Evolutionary conservation across 2,113 vertebrate species (phyloP).

Genomic region (Cervus canadensis): DNA sequence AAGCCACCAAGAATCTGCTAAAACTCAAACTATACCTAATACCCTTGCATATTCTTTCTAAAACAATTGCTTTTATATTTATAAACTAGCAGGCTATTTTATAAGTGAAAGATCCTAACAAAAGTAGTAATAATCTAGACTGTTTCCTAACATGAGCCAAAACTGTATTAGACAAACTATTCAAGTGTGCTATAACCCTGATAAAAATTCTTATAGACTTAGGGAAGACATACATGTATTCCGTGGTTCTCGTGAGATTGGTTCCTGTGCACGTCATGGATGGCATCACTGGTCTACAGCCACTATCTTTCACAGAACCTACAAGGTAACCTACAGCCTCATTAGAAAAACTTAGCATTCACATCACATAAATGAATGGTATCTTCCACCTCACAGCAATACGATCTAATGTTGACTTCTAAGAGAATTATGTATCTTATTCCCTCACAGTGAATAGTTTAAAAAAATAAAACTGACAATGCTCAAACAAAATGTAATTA

Average conservation of each 20-base stretch:
- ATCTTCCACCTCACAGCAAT: background rate
- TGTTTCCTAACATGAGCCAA: slow-evolving; percentile 10
- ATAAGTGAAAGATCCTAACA: background rate
- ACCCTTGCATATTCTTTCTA: background rate
- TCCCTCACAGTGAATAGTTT: background rate
- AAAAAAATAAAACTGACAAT: background rate
- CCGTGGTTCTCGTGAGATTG: background rate
- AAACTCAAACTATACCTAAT: background rate
- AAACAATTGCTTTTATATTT: background rate
- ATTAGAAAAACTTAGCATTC: background rate
- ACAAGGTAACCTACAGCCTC: background rate
- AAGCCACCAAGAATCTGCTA: background rate
- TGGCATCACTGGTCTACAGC: background rate
- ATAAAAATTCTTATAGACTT: background rate
- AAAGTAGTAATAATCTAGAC: background rate
- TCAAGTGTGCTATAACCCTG: background rate
- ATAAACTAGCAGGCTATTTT: background rate
- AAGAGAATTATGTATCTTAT: background rate
- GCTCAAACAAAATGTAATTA: background rate
- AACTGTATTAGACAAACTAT: slow-evolving; percentile 10
- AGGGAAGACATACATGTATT: background rate
- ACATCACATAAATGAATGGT: background rate
- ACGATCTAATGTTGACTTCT: background rate
- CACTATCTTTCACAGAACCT: background rate
- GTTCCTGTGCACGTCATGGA: background rate